Evolutionary conservation across 2,113 vertebrate genomes (phyloP).

Genomic region (Percopsis transmontana): DNA sequence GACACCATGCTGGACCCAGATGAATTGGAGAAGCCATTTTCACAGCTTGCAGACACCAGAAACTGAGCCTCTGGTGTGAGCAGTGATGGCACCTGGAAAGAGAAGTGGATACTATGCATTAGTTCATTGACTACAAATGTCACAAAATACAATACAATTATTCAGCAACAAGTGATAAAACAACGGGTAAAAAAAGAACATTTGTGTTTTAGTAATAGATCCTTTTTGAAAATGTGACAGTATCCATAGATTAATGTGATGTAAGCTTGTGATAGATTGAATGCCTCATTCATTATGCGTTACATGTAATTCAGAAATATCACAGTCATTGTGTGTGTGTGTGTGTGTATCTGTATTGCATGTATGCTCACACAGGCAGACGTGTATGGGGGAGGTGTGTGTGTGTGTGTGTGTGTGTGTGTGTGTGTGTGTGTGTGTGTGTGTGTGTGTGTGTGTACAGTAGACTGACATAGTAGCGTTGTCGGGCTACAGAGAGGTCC

Average conservation of each 20-base stretch:
- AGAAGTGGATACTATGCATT: background rate
- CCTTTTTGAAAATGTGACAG: no score
- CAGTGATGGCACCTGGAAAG: conserved; percentile 65
- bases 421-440: background rate
- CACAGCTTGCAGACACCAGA: conserved; percentile 67
- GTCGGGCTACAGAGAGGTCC: conserved; percentile 79
- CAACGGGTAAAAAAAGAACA: no score
- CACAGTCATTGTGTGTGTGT: no score
- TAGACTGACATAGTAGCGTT: conserved; percentile 87
- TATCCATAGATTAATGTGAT: no score
- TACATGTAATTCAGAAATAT: no score
- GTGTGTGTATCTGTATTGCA: background rate
- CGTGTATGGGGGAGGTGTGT: background rate
- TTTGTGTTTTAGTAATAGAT: no score
- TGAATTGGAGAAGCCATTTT: conserved; percentile 71
- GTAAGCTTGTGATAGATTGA: no score
- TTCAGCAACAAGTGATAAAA: no score
- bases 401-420: background rate
- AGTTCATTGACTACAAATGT: background rate
- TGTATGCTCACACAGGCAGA: background rate
- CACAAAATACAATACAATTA: background rate
- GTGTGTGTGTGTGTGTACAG: background rate
- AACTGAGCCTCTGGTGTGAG: conserved; percentile 70
- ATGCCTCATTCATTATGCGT: no score
- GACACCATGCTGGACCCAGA: conserved; percentile 64